Evolutionary conservation across 2,888 invertebrate genomes (phyloP).

Genomic region (Brachyptera putata): DNA sequence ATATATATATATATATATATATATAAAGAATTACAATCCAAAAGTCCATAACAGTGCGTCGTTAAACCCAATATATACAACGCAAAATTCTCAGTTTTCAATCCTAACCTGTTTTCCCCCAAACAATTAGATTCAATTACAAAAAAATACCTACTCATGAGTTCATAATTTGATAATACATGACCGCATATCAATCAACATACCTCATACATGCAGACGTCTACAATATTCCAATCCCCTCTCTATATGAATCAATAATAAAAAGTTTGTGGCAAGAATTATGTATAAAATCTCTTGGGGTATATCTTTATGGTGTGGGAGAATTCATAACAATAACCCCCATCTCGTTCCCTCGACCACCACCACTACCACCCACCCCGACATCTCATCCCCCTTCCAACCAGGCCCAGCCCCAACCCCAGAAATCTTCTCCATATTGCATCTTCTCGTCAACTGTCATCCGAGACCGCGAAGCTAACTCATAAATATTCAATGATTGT

Average conservation of each 20-base stretch:
- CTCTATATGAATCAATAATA: slow-evolving; percentile 14
- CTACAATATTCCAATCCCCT: slow-evolving; percentile 7
- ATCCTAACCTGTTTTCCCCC: no score
- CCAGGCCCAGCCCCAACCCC: not conserved
- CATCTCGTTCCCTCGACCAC: not conserved
- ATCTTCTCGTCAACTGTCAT: slow-evolving; percentile 31
- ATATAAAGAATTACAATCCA: no score
- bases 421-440: slow-evolving; percentile 28
- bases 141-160: no score
- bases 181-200: no score
- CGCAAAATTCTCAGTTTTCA: no score
- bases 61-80: no score
- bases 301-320: slow-evolving; percentile 8
- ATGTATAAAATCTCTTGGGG: slow-evolving; percentile 14
- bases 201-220: no score
- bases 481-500: slow-evolving; percentile 31
- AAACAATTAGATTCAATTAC: no score
- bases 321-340: slow-evolving; percentile 28
- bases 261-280: slow-evolving; percentile 16
- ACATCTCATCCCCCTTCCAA: no score
- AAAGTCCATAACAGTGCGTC: no score
- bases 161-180: no score
- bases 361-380: not conserved
- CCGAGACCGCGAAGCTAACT: slow-evolving; percentile 9
- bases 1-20: no score